These are phyloP conservation scores for Virgularia gustaviana DNA, from an alignment of 92 coral and sea anemone species.

Conservation along the genomic window DNA sequence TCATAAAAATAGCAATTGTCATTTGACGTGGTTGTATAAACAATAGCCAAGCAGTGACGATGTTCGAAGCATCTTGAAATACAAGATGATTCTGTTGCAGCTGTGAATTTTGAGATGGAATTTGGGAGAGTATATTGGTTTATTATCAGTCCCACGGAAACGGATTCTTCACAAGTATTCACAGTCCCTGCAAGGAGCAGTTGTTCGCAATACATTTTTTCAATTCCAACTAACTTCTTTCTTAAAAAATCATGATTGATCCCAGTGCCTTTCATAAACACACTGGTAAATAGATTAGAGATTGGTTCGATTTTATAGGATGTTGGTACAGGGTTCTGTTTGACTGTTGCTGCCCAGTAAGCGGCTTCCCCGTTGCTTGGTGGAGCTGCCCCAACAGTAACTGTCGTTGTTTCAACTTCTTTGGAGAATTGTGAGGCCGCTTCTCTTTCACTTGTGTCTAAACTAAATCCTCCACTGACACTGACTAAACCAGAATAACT, in stretches of 20 bases:
- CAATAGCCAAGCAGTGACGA: slow-evolving; percentile 26
- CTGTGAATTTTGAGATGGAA: background rate
- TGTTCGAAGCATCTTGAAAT: slow-evolving; percentile 30
- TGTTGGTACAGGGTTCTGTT: slow-evolving; percentile 57
- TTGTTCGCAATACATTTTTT: too few relatives aligned
- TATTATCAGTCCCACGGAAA: slow-evolving; percentile 23
- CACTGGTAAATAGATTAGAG: slow-evolving; percentile 46
- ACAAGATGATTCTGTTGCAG: slow-evolving; percentile 21
- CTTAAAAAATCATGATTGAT: slow-evolving; percentile 26
- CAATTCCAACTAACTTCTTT: slow-evolving; percentile 38
- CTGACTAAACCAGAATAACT: slow-evolving; percentile 53
- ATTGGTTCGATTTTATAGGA: slow-evolving; percentile 44
- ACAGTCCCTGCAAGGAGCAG: slow-evolving; percentile 35
- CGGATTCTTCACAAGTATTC: slow-evolving; percentile 41
- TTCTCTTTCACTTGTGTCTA: slow-evolving; percentile 41
- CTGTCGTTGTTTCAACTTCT: slow-evolving; percentile 60
- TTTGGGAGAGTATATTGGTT: background rate
- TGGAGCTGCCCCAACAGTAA: slow-evolving; percentile 67
- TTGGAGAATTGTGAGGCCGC: slow-evolving; percentile 48
- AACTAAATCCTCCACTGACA: slow-evolving; percentile 50
- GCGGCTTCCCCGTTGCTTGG: slow-evolving; percentile 54
- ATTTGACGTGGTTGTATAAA: background rate
- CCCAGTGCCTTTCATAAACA: slow-evolving; percentile 29
- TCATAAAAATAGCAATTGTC: slow-evolving; percentile 3
- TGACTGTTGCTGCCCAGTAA: slow-evolving; percentile 57